Evolutionary conservation across 2,888 invertebrate genomes (phyloP), one percentile per base, ranked within the genome.

Genomic region (Torymus auratus): DNA sequence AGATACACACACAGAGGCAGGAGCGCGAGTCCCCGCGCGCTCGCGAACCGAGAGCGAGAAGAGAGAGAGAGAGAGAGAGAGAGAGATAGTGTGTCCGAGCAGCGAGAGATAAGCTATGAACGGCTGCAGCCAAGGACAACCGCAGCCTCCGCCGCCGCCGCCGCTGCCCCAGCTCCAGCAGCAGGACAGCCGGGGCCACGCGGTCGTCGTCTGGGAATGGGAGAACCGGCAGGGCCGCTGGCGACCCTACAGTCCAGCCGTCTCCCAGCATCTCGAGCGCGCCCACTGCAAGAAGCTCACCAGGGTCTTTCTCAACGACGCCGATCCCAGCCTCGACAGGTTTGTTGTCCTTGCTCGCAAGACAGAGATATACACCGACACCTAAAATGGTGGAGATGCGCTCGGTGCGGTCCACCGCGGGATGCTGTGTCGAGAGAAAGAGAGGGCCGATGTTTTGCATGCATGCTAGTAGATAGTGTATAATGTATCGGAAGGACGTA

Each of bases 221-320:
- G 94, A 94, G 89, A 94, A 94, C 81, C 93, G 94, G 68, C 93
- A 93, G 86, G 93, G 93, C 81, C 93, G 94, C 87, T 97, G 97
- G 96, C 92, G 96, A 89, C 96, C 97, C 0, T 97, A 97, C 91
- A 95, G 95, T 72, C 96, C 97, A 0, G 96, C 95, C 5, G 96
- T 97, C 5, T 95, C 96, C 0, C 96, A 97, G 87, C 95, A 96
- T 82, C 91, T 97, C 84, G 97, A 97, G 90, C 92, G 96, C 72
- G 96, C 97, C 0, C 94, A 96, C 88, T 95, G 93, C 83, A 97
- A 97, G 92, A 95, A 95, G 88, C 91, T 97, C 50, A 97, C 96
- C 0, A 92, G 96, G 72, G 96, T 96, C 7, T 94, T 96, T 86
- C 92, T 97, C n/a, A 95, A 96, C 72, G 97, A 97, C 91, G 96